Evolutionary conservation across 1,140 invertebrate species (phyloP).

Genomic region (Berghia stephanieae): DNA sequence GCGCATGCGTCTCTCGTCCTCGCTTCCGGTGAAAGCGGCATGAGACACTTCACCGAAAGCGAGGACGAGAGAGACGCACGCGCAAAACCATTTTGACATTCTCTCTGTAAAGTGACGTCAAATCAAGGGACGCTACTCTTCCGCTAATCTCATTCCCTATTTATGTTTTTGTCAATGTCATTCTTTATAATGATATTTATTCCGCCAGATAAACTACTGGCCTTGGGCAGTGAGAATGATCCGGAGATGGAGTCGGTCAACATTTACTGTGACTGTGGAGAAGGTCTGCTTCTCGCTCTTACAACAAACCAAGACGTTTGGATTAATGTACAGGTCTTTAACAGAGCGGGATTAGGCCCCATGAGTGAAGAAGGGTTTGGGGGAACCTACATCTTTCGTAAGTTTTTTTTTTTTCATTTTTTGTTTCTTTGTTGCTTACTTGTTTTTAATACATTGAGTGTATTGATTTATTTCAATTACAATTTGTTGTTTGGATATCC

Average conservation of each 20-base stretch:
- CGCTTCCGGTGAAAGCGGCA: too few relatives aligned
- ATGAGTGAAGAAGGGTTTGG: constrained; percentile 74
- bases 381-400: constrained; percentile 34
- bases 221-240: constrained; percentile 36
- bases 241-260: constrained; percentile 34
- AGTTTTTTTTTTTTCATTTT: background rate
- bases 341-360: constrained; percentile 92
- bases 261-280: constrained; percentile 42
- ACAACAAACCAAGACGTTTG: constrained; percentile 92
- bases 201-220: constrained; percentile 59
- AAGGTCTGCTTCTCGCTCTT: constrained; percentile 88
- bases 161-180: background rate
- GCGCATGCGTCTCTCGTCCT: too few relatives aligned
- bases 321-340: constrained; percentile 95
- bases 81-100: too few relatives aligned
- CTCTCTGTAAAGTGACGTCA: too few relatives aligned
- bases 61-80: too few relatives aligned
- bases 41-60: too few relatives aligned
- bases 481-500: too few relatives aligned
- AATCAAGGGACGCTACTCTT: too few relatives aligned
- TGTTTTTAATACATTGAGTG: too few relatives aligned
- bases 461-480: too few relatives aligned
- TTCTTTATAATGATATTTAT: background rate
- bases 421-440: too few relatives aligned
- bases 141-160: too few relatives aligned